Base-by-base conservation (phyloP, 2,113 vertebrate genomes). In the Poicephalus gulielmi region DNA sequence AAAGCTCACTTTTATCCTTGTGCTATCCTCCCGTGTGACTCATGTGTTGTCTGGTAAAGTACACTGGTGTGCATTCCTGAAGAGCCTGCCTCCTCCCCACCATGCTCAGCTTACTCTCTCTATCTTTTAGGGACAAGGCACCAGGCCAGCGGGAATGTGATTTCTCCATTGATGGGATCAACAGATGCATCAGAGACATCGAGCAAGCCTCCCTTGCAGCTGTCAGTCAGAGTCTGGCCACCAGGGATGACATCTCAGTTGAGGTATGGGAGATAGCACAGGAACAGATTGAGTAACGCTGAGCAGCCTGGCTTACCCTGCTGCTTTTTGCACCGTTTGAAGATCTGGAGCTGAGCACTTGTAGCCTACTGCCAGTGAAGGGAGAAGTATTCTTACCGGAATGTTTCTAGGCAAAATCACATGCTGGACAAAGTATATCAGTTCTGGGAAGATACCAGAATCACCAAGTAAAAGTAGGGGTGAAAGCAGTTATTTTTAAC, bases 61-160 rank as follows among this genome's bases (percentile, higher is more conserved):
- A 39, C 0, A 0, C 13, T 20, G 19, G 33, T 30, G 16, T 53
- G n/a, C 28, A 6, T 44, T 83, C 10, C 4, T 22, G 25, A 27
- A 31, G 37, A 16, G 9, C 28, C 53, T 43, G 25, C 30, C 28
- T 86, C 31, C 47, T 78, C 31, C 13, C 20, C 24, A 20, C 6
- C 6, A 0, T 0, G 35, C 73, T 70, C 37, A 44, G 22, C 13
- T 37, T 10, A 6, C 11, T 30, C 2, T 74, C 41, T 94, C 14
- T 86, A 24, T 87, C 43, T 94, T 96, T 69, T 80, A 99, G 99
- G 97, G 99, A 99, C 98, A 99, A 99, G 96, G 99, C 99, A 35
- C 99, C 99, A 2, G 99, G 99, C 52, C 99, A 99, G 97, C 97
- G 99, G 25, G 99, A 99, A 87, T 99, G 99, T 68, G 99, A 99